These are phyloP conservation scores for Thunnus maccoyii DNA, from an alignment of 2,113 vertebrate genomes.

Conservation along the genomic window DNA sequence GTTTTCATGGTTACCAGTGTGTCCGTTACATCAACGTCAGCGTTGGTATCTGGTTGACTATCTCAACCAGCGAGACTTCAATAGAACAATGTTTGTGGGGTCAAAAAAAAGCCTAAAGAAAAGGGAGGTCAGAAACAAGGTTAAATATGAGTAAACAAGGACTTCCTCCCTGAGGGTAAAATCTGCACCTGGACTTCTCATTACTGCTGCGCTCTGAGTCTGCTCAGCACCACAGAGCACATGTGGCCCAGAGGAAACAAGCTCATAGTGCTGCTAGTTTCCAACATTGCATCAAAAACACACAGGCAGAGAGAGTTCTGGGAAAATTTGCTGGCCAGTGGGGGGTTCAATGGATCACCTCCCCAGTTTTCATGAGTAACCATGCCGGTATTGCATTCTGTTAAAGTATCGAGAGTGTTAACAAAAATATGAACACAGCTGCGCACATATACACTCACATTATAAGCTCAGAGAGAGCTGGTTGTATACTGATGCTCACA, in stretches of 20 bases:
- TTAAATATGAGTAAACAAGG: slow-evolving; percentile 77
- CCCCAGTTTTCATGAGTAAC: slow-evolving; percentile 36
- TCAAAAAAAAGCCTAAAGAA: slow-evolving; percentile 24
- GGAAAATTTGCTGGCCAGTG: slow-evolving; percentile 43
- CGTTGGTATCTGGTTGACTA: neutral
- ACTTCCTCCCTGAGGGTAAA: slow-evolving; percentile 75
- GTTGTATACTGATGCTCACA: neutral
- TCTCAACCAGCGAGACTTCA: neutral
- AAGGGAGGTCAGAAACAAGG: slow-evolving; percentile 52
- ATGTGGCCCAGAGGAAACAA: slow-evolving; percentile 77
- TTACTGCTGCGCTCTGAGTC: slow-evolving; percentile 54
- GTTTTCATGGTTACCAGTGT: neutral
- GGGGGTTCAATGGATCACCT: slow-evolving; percentile 31
- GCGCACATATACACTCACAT: slow-evolving; percentile 9
- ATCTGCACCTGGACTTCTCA: slow-evolving; percentile 79
- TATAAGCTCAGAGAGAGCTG: neutral
- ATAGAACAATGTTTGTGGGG: neutral
- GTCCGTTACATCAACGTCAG: neutral
- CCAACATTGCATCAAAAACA: slow-evolving; percentile 48
- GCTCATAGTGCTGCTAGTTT: slow-evolving; percentile 58
- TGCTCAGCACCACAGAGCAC: slow-evolving; percentile 59
- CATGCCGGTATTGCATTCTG: neutral
- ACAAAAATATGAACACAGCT: slow-evolving; percentile 7
- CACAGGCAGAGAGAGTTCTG: slow-evolving; percentile 3
- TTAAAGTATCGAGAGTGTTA: neutral